Percentiles rank a stretch among this genome's conserved stretches.
These are phyloP conservation scores for Sinocyclocheilus grahami DNA, from an alignment of 2,113 vertebrate genomes.

Conservation along the genomic window DNA sequence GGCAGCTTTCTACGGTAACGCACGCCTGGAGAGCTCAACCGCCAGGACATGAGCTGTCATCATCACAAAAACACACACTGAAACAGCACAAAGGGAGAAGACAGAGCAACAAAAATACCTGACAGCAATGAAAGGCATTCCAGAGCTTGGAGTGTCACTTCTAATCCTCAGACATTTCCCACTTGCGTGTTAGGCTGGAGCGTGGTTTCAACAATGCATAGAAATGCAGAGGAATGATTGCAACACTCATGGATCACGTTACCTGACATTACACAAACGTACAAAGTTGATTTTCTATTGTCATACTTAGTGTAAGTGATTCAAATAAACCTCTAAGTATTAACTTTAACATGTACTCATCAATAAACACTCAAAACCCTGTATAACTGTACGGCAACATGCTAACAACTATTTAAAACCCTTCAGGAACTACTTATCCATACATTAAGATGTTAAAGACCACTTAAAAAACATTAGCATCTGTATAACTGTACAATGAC, in stretches of 20 bases:
- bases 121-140: conserved; percentile 37
- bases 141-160: neutral
- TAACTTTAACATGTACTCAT: neutral
- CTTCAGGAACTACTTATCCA: neutral
- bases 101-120: conserved; percentile 19
- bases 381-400: neutral
- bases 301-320: neutral
- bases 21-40: neutral
- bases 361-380: neutral
- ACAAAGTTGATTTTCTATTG: neutral
- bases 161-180: neutral
- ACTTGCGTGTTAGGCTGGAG: neutral
- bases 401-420: neutral
- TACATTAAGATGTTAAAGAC: neutral
- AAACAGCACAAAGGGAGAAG: conserved; percentile 9
- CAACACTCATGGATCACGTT: neutral
- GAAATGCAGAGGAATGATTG: neutral
- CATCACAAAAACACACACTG: conserved; percentile 39
- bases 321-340: neutral
- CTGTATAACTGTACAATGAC: neutral
- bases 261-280: neutral
- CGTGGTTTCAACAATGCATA: neutral
- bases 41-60: conserved; percentile 27
- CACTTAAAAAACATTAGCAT: neutral
- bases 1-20: neutral